A percentile compares a stretch with the other conserved stretches of the same genome.
Evolutionary conservation across 2,113 vertebrate genomes (phyloP).

Genomic region (Miniopterus natalensis): DNA sequence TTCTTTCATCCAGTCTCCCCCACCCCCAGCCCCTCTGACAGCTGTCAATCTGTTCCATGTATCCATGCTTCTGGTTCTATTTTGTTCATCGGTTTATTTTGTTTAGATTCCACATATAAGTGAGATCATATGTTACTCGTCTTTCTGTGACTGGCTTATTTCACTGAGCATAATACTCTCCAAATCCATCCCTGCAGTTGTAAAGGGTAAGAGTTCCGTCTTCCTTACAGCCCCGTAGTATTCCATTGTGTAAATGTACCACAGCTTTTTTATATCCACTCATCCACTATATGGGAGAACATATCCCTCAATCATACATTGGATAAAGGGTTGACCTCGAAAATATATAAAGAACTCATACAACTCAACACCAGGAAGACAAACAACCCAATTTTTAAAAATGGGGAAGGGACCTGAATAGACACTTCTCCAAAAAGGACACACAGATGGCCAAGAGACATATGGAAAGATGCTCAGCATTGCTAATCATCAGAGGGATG

Average conservation of each 20-base stretch:
- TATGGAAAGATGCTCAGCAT: background rate
- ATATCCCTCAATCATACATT: background rate
- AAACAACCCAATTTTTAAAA: background rate
- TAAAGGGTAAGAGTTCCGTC: background rate
- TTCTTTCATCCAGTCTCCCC: background rate
- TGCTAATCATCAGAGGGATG: background rate
- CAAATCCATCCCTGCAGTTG: background rate
- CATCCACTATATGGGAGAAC: background rate
- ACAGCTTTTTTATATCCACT: background rate
- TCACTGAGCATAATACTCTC: background rate
- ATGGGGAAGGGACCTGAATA: background rate
- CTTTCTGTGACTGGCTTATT: background rate
- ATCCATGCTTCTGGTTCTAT: background rate
- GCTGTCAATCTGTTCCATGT: background rate
- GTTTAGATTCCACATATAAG: background rate
- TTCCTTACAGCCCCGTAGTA: background rate
- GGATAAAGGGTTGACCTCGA: background rate
- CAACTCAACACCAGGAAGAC: background rate
- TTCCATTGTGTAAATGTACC: background rate
- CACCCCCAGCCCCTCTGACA: background rate
- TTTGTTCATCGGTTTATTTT: background rate
- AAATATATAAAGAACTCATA: background rate
- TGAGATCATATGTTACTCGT: background rate
- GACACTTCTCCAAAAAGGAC: background rate
- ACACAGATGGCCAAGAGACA: background rate